These are phyloP conservation scores for Leptobrachium leishanense DNA, from an alignment of 2,113 vertebrate species.

Conservation along the genomic window DNA sequence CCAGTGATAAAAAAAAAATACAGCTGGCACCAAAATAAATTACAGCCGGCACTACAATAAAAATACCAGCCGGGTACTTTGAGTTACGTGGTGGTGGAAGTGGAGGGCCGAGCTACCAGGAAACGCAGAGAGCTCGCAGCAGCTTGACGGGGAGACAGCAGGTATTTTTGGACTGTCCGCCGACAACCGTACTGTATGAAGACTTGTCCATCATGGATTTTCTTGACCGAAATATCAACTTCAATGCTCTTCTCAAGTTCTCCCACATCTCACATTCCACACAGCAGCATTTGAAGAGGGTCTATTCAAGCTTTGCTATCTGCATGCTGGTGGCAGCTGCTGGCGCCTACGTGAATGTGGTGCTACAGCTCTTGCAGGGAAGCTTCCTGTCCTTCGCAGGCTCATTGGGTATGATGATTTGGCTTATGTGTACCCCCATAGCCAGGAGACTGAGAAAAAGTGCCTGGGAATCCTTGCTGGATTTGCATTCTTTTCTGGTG, in stretches of 20 bases:
- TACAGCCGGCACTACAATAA: too few relatives aligned
- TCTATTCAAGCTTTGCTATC: constrained; percentile 86
- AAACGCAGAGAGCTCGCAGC: too few relatives aligned
- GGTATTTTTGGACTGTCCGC: too few relatives aligned
- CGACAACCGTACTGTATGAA: too few relatives aligned
- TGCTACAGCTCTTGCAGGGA: constrained; percentile 84
- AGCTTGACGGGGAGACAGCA: too few relatives aligned
- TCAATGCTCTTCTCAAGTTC: constrained; percentile 87
- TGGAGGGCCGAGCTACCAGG: too few relatives aligned
- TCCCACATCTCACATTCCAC: constrained; percentile 94
- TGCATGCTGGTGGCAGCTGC: constrained; percentile 87
- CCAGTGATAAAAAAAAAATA: too few relatives aligned
- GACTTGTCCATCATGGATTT: too few relatives aligned
- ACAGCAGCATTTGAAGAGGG: constrained; percentile 93
- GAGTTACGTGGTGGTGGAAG: too few relatives aligned
- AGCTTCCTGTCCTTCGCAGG: constrained; percentile 81
- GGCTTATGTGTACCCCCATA: constrained; percentile 90
- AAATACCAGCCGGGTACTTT: too few relatives aligned
- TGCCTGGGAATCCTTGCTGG: constrained; percentile 83
- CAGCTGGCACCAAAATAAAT: too few relatives aligned
- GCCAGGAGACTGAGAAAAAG: constrained; percentile 85
- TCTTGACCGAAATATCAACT: constrained; percentile 87
- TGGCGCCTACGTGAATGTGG: constrained; percentile 83
- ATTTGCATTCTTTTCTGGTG: constrained; percentile 91
- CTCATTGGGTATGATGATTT: constrained; percentile 84